Evolutionary conservation across 2,888 invertebrate species (phyloP).

Genomic region (Lasioglossum oenotherae): DNA sequence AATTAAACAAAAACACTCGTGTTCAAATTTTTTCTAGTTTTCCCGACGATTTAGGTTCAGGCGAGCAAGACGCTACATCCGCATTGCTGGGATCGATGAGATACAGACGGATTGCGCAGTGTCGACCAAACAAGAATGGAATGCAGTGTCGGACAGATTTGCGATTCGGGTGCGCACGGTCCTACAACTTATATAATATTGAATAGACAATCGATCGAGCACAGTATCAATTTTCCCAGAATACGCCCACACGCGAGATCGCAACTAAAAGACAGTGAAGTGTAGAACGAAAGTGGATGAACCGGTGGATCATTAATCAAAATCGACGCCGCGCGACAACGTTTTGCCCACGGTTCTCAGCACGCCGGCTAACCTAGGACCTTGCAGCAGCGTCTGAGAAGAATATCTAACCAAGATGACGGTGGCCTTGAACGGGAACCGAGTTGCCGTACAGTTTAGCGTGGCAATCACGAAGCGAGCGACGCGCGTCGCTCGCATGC

Average conservation of each 20-base stretch:
- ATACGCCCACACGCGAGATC: background rate
- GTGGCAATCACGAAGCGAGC: constrained; percentile 28
- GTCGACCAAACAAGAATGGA: background rate
- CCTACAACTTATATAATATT: background rate
- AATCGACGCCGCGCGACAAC: background rate
- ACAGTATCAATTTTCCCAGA: background rate
- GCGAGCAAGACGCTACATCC: background rate
- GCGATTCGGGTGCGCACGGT: background rate
- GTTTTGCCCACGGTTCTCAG: background rate
- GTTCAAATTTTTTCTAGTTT: background rate
- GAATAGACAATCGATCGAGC: background rate
- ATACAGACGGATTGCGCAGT: constrained; percentile 6
- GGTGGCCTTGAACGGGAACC: background rate
- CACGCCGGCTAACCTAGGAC: background rate
- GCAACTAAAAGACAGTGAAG: background rate
- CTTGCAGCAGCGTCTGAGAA: background rate
- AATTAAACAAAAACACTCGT: background rate
- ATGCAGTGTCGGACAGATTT: background rate
- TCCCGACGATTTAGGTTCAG: background rate
- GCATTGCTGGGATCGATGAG: background rate
- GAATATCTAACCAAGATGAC: background rate
- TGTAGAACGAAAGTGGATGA: background rate
- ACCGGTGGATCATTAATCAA: background rate
- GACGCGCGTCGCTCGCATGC: constrained; percentile 7
- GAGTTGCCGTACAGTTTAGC: background rate